These are phyloP conservation scores for Anthrax anthrax DNA, from an alignment of 2,888 invertebrate genomes.

Conservation along the genomic window DNA sequence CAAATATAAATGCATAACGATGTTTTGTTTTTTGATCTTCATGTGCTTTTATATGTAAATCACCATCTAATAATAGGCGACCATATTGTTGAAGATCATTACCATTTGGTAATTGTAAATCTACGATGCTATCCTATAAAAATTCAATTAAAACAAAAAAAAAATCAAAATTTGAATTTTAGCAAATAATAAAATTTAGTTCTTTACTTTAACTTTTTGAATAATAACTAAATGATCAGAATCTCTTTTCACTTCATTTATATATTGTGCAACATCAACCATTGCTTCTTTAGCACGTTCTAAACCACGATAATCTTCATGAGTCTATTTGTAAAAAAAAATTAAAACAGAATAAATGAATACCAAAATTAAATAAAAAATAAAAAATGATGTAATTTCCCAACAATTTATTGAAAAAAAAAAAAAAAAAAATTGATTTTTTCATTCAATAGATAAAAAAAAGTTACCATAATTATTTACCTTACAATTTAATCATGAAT, in stretches of 20 bases:
- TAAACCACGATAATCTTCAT: slow-evolving; percentile 70
- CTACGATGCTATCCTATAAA: slow-evolving; percentile 57
- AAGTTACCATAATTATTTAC: too few species aligned
- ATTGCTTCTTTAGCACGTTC: slow-evolving; percentile 85
- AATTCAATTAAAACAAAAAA: too few species aligned
- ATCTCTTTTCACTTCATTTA: slow-evolving; percentile 95
- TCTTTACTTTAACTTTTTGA: slow-evolving; percentile 64
- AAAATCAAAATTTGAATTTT: background rate
- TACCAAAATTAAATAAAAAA: background rate
- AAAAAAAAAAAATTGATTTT: too few species aligned
- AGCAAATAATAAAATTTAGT: background rate
- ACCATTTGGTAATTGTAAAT: slow-evolving; percentile 67
- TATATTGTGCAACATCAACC: slow-evolving; percentile 92
- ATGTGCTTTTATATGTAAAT: slow-evolving; percentile 80
- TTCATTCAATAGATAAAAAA: too few species aligned
- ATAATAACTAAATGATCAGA: slow-evolving; percentile 84
- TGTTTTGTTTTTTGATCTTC: slow-evolving; percentile 72
- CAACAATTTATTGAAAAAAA: background rate
- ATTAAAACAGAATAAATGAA: too few species aligned
- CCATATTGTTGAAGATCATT: slow-evolving; percentile 81
- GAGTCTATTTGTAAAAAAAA: slow-evolving; percentile 40
- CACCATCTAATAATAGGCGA: slow-evolving; percentile 82
- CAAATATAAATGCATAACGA: slow-evolving; percentile 93
- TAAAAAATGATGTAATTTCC: background rate
- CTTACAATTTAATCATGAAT: too few species aligned